phyloP scores from a whole-genome alignment of 2,797 vertebrate species.

The Silurus aristotelis region DNA sequence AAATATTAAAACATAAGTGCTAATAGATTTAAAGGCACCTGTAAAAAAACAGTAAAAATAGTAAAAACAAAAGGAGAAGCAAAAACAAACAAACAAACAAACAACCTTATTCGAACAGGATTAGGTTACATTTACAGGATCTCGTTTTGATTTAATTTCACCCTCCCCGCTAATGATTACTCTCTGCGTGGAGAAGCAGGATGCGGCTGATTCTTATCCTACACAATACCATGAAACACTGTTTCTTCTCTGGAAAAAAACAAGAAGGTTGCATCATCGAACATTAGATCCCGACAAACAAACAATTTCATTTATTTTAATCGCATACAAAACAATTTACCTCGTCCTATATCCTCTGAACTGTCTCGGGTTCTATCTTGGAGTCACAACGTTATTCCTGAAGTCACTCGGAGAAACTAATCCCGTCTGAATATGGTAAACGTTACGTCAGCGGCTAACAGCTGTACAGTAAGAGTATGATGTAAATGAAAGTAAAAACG shows the following conservation, averaged over 20 bases:
- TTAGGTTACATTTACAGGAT: not conserved
- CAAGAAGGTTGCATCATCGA: not conserved
- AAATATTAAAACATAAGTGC: conserved; percentile 32
- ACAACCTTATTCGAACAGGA: not conserved
- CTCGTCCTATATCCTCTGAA: not conserved
- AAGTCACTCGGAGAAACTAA: not conserved
- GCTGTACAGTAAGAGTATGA: not conserved
- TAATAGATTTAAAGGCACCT: conserved; percentile 28
- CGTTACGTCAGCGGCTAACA: not conserved
- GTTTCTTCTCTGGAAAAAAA: not conserved
- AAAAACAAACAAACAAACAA: not conserved
- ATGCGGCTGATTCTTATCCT: not conserved
- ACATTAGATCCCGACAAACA: not conserved
- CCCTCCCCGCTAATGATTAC: not conserved
- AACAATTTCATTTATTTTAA: not conserved
- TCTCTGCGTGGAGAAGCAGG: not conserved
- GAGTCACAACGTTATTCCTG: not conserved
- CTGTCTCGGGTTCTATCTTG: not conserved
- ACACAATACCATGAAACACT: not conserved
- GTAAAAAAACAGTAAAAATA: conserved; percentile 36
- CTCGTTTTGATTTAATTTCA: not conserved
- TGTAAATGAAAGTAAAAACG: not conserved
- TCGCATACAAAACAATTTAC: too few relatives aligned
- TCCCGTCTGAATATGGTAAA: not conserved
- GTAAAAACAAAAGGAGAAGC: not conserved